These are phyloP conservation scores for Sparus aurata DNA, from an alignment of 2,797 vertebrate genomes.

Conservation along the genomic window DNA sequence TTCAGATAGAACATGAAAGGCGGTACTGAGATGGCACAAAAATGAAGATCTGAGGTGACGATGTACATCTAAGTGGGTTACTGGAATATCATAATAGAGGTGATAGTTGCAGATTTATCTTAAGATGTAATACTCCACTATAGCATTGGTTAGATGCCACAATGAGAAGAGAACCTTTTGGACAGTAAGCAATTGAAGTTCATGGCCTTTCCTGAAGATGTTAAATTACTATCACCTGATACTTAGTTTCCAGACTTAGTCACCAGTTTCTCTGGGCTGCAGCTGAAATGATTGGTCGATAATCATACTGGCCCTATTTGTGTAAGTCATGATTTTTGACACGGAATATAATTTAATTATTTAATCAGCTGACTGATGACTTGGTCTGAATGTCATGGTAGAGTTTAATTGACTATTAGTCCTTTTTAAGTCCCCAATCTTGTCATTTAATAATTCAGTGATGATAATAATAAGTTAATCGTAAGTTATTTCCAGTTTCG, in stretches of 20 bases:
- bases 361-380: neutral
- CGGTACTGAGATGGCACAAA: neutral
- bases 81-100: neutral
- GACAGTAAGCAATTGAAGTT: neutral
- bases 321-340: neutral
- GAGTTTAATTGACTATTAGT: neutral
- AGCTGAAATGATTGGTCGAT: neutral
- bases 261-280: neutral
- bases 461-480: neutral
- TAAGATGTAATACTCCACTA: neutral
- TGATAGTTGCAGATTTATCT: neutral
- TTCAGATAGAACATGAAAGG: neutral
- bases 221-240: slow-evolving; percentile 7
- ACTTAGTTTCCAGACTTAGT: neutral
- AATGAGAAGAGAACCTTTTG: neutral
- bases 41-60: neutral
- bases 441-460: neutral
- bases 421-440: too few species aligned
- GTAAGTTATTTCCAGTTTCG: neutral
- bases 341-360: neutral
- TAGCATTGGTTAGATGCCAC: neutral
- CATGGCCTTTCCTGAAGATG: neutral
- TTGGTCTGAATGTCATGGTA: neutral
- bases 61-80: neutral
- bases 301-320: neutral